Evolutionary conservation across 2,888 invertebrate genomes (phyloP).

Genomic region (Hedychridium roseum): DNA sequence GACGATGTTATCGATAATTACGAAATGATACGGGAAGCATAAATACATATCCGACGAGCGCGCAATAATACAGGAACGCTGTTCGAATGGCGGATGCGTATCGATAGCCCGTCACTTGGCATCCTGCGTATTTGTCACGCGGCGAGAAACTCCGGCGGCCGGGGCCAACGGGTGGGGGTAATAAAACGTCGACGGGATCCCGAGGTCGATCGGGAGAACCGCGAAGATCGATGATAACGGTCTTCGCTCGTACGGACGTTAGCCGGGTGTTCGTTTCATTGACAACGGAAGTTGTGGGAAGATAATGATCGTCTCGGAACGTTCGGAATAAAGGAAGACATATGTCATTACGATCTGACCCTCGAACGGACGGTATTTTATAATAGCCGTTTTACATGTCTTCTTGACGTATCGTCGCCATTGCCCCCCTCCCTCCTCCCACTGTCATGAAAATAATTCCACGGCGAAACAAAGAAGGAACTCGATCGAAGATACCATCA

Average conservation of each 20-base stretch:
- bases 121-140: conserved; percentile 56
- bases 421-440: no score
- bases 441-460: no score
- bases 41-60: conserved; percentile 56
- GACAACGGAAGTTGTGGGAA: conserved; percentile 38
- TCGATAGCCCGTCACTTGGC: conserved; percentile 55
- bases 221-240: conserved; percentile 38
- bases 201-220: conserved; percentile 22
- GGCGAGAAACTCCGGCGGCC: conserved; percentile 12
- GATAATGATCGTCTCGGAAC: conserved; percentile 32
- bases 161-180: neutral
- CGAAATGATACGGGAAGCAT: conserved; percentile 63
- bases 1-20: conserved; percentile 64
- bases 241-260: conserved; percentile 26
- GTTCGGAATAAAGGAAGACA: no score
- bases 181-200: conserved; percentile 5
- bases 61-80: conserved; percentile 48
- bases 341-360: no score
- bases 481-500: no score
- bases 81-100: conserved; percentile 51
- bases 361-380: conserved; percentile 45
- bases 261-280: conserved; percentile 30
- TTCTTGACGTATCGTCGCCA: no score
- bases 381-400: no score
- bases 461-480: no score